Conservation (phyloP, 2,888 invertebrate genomes). For the Boloria euphrosyne region DNA sequence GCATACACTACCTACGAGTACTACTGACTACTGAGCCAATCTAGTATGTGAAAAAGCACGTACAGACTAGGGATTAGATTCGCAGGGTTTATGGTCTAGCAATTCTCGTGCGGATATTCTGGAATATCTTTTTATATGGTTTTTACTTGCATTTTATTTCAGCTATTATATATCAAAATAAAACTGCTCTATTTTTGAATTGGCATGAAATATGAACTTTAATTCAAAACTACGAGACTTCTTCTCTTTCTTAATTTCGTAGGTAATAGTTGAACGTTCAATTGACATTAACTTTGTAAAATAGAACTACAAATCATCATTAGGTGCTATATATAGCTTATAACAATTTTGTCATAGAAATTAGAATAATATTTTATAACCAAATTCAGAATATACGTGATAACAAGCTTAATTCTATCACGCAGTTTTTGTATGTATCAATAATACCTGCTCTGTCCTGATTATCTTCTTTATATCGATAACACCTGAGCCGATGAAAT, state of each 20-base stretch:
- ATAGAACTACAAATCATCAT: too few species aligned
- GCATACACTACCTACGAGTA: conserved; percentile 27
- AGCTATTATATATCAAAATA: too few species aligned
- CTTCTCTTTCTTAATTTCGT: too few species aligned
- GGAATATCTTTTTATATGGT: not conserved
- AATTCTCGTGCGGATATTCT: not conserved
- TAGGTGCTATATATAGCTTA: not conserved
- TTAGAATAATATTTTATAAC: not conserved
- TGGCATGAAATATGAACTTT: too few species aligned
- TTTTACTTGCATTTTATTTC: too few species aligned
- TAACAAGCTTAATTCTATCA: not conserved
- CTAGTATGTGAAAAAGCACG: conserved; percentile 20
- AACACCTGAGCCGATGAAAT: conserved; percentile 36
- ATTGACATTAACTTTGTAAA: too few species aligned
- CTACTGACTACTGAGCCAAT: conserved; percentile 25
- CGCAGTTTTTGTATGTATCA: not conserved
- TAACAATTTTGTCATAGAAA: not conserved
- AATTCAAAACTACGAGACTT: too few species aligned
- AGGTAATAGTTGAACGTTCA: too few species aligned
- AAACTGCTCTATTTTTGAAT: too few species aligned
- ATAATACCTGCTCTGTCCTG: conserved; percentile 3
- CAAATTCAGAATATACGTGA: not conserved
- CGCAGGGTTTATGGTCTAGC: conserved; percentile 3
- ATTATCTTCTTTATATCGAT: conserved; percentile 23
- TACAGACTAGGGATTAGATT: conserved; percentile 12